Percentiles rank a stretch among this genome's conserved stretches.
Evolutionary conservation across 2,888 invertebrate species (phyloP).

Genomic region (Pachliopta kotzebuea): DNA sequence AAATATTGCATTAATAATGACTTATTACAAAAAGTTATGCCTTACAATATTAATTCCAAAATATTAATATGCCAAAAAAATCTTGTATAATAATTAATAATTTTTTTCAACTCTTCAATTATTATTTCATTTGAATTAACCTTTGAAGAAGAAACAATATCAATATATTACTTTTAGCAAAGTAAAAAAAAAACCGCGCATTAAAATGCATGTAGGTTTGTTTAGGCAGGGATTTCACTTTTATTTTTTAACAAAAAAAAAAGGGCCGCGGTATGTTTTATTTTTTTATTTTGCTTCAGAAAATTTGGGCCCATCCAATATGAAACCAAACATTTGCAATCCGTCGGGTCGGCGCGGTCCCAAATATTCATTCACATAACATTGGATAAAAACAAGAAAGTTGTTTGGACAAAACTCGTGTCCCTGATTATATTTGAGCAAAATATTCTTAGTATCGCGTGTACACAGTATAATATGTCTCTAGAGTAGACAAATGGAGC

Average conservation of each 20-base stretch:
- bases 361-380: conserved; percentile 58
- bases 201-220: too few relatives aligned
- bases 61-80: background rate
- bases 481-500: conserved; percentile 72
- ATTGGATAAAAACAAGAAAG: conserved; percentile 69
- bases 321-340: conserved; percentile 71
- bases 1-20: background rate
- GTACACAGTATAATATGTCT: conserved; percentile 78
- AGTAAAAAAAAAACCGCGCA: too few relatives aligned
- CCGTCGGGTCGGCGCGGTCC: conserved; percentile 44
- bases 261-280: conserved; percentile 4
- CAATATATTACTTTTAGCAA: too few relatives aligned
- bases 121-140: too few relatives aligned
- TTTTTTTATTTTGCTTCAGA: conserved; percentile 32
- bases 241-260: background rate
- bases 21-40: background rate
- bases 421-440: conserved; percentile 79
- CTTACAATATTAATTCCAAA: background rate
- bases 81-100: too few relatives aligned
- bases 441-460: conserved; percentile 68
- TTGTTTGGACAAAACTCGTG: conserved; percentile 66
- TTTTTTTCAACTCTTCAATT: too few relatives aligned
- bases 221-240: background rate
- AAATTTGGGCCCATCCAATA: conserved; percentile 56
- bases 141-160: too few relatives aligned